These are phyloP conservation scores for Halotydeus destructor DNA, from an alignment of 1,140 invertebrate genomes.

Conservation along the genomic window DNA sequence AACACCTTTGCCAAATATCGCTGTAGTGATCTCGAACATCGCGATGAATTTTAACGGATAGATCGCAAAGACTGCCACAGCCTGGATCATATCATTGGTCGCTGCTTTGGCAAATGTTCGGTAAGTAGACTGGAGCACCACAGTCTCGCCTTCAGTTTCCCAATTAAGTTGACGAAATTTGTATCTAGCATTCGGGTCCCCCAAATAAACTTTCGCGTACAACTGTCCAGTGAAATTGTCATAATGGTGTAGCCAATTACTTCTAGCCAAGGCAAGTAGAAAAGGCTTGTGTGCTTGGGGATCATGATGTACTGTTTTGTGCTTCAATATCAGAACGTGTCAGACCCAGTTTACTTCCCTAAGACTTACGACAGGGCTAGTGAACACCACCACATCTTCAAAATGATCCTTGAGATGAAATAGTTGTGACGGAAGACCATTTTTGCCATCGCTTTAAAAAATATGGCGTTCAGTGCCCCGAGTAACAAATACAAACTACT, in stretches of 20 bases:
- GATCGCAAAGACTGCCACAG: slow-evolving; percentile 2
- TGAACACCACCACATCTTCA: too few relatives aligned
- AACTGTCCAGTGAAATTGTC: not conserved
- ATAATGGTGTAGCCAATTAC: slow-evolving; percentile 6
- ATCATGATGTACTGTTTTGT: too few relatives aligned
- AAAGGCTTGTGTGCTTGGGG: not conserved
- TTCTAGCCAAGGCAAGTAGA: slow-evolving; percentile 1
- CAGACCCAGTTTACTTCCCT: too few relatives aligned
- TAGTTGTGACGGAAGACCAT: too few relatives aligned
- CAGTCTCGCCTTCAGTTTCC: slow-evolving; percentile 4
- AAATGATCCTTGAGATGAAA: too few relatives aligned
- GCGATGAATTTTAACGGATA: slow-evolving; percentile 5
- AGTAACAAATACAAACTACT: too few relatives aligned
- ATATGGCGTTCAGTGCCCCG: too few relatives aligned
- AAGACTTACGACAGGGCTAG: too few relatives aligned
- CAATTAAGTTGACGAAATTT: slow-evolving; percentile 4
- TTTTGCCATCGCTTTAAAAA: too few relatives aligned
- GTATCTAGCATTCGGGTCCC: not conserved
- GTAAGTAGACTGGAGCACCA: not conserved
- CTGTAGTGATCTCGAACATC: slow-evolving; percentile 1
- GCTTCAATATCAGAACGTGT: too few relatives aligned
- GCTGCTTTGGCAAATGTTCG: not conserved
- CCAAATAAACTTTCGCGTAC: slow-evolving; percentile 4
- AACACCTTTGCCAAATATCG: slow-evolving; percentile 5
- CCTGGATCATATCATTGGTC: not conserved